Conservation (phyloP, 2,797 vertebrate species). For the Sebastes minor region DNA sequence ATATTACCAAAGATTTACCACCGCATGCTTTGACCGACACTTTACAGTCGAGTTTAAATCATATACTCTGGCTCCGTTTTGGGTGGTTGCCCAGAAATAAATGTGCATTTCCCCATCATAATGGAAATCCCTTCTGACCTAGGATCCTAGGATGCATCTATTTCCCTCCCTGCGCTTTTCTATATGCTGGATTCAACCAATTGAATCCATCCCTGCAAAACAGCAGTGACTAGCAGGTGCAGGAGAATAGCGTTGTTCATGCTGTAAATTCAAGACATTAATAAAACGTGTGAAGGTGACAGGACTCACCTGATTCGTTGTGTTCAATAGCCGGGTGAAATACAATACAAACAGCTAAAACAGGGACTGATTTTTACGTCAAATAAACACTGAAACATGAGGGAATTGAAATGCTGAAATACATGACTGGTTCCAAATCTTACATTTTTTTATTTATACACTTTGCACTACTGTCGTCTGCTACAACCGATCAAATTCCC, state of each 20-base stretch:
- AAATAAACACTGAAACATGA: background rate
- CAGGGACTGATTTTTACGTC: background rate
- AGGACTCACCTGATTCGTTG: background rate
- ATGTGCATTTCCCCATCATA: conserved; percentile 3
- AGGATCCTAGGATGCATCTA: conserved; percentile 2
- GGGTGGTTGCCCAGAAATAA: conserved; percentile 22
- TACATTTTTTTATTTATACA: background rate
- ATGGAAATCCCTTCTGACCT: conserved; percentile 1
- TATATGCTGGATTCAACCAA: background rate
- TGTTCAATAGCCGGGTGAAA: background rate
- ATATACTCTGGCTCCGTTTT: background rate
- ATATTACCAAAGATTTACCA: conserved; percentile 11
- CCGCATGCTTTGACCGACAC: conserved; percentile 15
- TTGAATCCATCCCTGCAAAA: background rate
- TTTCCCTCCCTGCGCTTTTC: background rate
- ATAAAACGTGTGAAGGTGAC: background rate
- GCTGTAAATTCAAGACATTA: background rate
- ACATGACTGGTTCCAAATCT: background rate
- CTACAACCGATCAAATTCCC: background rate
- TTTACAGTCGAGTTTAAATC: conserved; percentile 2
- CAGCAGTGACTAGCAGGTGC: background rate
- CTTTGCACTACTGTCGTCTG: background rate
- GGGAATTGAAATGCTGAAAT: background rate
- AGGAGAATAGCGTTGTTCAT: background rate
- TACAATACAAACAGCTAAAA: background rate